Evolutionary conservation across 1,140 invertebrate genomes (phyloP).

Genomic region (Temnothorax longispinosus): DNA sequence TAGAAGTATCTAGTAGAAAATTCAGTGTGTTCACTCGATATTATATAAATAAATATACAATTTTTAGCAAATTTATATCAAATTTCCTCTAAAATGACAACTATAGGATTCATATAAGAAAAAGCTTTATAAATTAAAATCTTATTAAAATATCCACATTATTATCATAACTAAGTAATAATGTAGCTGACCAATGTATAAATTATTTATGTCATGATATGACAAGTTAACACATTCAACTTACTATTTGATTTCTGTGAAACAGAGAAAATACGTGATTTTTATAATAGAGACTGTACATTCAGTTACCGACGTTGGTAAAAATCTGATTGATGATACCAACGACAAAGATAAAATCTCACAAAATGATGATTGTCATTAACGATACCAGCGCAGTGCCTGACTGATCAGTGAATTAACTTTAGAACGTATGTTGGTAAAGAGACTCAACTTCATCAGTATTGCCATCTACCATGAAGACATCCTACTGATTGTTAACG

Average conservation of each 20-base stretch:
- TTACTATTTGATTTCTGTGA: neutral
- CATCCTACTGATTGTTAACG: conserved; percentile 3
- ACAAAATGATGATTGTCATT: neutral
- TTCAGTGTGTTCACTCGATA: neutral
- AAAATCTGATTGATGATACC: neutral
- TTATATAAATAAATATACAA: conserved; percentile 48
- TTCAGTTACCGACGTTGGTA: neutral
- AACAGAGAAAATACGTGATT: neutral
- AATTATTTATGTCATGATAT: neutral
- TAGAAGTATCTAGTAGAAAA: neutral
- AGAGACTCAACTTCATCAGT: conserved; percentile 3
- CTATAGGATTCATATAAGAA: neutral
- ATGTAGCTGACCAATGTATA: neutral
- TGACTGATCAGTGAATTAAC: neutral
- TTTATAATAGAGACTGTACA: neutral
- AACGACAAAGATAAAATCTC: neutral
- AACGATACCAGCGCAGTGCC: neutral
- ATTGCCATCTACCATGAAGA: conserved; percentile 31
- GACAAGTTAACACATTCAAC: neutral
- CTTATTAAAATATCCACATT: neutral
- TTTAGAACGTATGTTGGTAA: conserved; percentile 12
- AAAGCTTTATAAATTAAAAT: neutral
- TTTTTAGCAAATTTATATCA: conserved; percentile 17
- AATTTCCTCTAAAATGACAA: neutral
- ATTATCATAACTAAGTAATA: neutral